These are phyloP conservation scores for Venturia canescens DNA, from an alignment of 1,140 invertebrate genomes.

Conservation along the genomic window DNA sequence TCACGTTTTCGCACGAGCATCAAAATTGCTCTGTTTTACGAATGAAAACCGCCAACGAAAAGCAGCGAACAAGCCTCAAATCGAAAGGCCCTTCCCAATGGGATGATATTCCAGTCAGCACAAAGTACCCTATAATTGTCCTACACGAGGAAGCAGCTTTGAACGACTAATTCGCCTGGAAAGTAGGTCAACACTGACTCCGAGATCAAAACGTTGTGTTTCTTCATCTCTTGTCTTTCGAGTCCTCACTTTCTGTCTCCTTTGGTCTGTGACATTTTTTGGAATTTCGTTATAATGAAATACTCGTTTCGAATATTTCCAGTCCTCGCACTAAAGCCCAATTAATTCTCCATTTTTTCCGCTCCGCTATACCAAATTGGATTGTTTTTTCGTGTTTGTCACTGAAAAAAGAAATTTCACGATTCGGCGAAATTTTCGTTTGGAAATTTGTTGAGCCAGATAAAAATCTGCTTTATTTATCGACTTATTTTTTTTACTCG, in stretches of 20 bases:
- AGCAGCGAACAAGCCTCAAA: neutral
- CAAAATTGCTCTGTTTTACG: neutral
- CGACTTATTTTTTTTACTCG: too few relatives aligned
- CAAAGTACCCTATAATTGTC: neutral
- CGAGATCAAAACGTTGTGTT: neutral
- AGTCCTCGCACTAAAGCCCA: too few relatives aligned
- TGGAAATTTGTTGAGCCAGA: too few relatives aligned
- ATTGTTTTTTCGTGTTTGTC: too few relatives aligned
- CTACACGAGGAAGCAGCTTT: neutral
- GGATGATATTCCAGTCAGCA: neutral
- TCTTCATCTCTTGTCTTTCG: neutral
- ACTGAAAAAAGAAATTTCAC: too few relatives aligned
- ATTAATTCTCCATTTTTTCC: too few relatives aligned
- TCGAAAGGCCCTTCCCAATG: neutral
- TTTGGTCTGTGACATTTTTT: neutral
- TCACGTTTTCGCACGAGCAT: neutral
- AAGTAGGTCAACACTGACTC: neutral
- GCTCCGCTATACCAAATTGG: too few relatives aligned
- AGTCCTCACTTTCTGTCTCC: too few relatives aligned
- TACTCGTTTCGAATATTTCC: too few relatives aligned
- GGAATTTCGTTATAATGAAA: too few relatives aligned
- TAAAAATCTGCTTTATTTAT: too few relatives aligned
- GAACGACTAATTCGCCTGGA: neutral
- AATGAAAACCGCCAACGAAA: neutral
- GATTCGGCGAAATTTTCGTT: too few relatives aligned